Percentiles rank a stretch among this genome's conserved stretches.
Conservation (phyloP, 2,797 vertebrate genomes). For the Spinus olivaceus region DNA sequence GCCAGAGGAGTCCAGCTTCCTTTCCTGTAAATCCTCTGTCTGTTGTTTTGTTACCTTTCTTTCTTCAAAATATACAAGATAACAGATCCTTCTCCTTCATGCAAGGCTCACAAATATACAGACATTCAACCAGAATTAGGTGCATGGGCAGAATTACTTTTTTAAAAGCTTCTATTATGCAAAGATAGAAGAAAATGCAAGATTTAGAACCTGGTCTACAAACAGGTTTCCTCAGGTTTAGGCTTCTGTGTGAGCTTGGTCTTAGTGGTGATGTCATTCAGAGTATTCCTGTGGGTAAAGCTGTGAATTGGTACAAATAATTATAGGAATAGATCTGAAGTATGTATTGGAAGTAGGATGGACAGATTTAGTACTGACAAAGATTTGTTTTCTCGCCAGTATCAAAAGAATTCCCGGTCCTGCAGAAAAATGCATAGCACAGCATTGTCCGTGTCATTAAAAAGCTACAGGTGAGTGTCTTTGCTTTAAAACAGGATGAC, state of each 20-base stretch:
- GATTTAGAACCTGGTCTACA: background rate
- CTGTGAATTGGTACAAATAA: background rate
- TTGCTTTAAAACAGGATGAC: background rate
- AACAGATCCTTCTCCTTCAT: background rate
- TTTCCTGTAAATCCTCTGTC: background rate
- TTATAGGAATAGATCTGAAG: background rate
- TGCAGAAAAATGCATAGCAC: background rate
- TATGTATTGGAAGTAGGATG: background rate
- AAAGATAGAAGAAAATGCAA: constrained; percentile 6
- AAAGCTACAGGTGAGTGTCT: background rate
- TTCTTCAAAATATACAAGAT: background rate
- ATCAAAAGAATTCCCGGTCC: background rate
- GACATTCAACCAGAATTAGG: background rate
- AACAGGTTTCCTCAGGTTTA: background rate
- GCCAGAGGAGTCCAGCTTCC: background rate
- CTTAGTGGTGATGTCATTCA: background rate
- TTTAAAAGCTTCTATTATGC: background rate
- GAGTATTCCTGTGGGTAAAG: background rate
- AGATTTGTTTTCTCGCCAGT: background rate
- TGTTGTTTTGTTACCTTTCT: background rate
- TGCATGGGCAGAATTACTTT: background rate
- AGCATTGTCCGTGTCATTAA: background rate
- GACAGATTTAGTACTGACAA: background rate
- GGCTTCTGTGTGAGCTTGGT: background rate
- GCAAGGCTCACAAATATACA: background rate